Conservation (phyloP, 1,140 invertebrate genomes). For the Hesperophylax magnus region DNA sequence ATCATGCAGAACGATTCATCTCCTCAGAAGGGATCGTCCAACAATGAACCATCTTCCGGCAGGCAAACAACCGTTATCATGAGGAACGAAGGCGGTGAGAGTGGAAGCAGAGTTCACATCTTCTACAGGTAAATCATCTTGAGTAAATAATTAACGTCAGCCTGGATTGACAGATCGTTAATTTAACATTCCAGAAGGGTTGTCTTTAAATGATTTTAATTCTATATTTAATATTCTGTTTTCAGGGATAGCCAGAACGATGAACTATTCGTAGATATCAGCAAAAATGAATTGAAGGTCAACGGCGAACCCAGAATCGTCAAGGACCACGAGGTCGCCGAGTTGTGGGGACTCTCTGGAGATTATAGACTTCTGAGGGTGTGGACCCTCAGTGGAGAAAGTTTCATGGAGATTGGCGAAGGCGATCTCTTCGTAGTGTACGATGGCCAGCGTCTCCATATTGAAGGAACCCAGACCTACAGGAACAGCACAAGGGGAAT, state of each 20-base stretch:
- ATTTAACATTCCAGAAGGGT: too few species aligned
- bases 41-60: neutral
- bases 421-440: conserved; percentile 69
- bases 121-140: neutral
- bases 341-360: conserved; percentile 8
- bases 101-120: neutral
- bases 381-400: conserved; percentile 69
- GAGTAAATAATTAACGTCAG: too few species aligned
- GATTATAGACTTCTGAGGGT: conserved; percentile 53
- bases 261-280: conserved; percentile 63
- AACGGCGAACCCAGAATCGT: conserved; percentile 60
- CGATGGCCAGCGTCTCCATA: conserved; percentile 70
- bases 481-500: conserved; percentile 73
- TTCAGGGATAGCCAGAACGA: conserved; percentile 63
- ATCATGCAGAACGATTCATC: conserved; percentile 70
- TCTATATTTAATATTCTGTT: too few species aligned
- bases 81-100: conserved; percentile 4
- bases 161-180: too few species aligned
- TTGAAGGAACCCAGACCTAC: conserved; percentile 65
- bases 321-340: conserved; percentile 44
- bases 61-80: conserved; percentile 59
- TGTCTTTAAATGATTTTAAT: too few species aligned
- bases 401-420: conserved; percentile 68
- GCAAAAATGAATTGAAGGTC: conserved; percentile 59
- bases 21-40: conserved; percentile 55